Evolutionary conservation across 1,140 invertebrate species (phyloP).

Genomic region (Ceratina japonica): DNA sequence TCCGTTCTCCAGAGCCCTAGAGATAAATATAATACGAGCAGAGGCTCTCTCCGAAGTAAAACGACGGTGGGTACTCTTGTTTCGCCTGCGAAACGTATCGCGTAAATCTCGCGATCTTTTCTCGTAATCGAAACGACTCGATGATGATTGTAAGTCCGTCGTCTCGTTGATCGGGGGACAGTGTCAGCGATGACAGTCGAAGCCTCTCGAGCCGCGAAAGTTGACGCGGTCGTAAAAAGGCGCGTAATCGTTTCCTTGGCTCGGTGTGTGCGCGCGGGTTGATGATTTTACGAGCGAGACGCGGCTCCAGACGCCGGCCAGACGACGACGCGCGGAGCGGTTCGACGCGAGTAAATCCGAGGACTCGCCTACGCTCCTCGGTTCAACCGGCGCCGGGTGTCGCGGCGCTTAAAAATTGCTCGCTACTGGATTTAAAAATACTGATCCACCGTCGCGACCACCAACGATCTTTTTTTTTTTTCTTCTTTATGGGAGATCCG

Average conservation of each 20-base stretch:
- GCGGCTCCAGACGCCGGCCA: conserved; percentile 56
- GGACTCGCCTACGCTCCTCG: conserved; percentile 47
- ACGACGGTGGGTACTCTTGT: no score
- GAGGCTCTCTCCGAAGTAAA: no score
- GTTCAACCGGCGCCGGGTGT: conserved; percentile 39
- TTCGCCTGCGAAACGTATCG: no score
- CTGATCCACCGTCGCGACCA: neutral
- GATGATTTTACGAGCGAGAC: conserved; percentile 59
- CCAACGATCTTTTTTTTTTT: neutral
- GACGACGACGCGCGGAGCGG: conserved; percentile 29
- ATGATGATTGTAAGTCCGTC: no score
- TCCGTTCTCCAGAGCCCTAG: no score
- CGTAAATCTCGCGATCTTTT: neutral
- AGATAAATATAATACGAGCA: no score
- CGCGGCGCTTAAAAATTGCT: conserved; percentile 33
- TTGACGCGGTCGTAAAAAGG: conserved; percentile 20
- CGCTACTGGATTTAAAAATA: conserved; percentile 48
- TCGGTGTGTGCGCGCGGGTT: conserved; percentile 1
- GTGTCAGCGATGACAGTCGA: neutral
- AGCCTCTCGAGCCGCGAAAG: neutral
- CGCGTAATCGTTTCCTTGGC: conserved; percentile 43
- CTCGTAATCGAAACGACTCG: neutral
- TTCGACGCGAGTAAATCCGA: conserved; percentile 57
- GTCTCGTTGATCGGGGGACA: neutral
- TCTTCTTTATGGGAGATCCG: neutral